phyloP scores from a whole-genome alignment of 1,140 invertebrate species.

The Bombus polaris region DNA sequence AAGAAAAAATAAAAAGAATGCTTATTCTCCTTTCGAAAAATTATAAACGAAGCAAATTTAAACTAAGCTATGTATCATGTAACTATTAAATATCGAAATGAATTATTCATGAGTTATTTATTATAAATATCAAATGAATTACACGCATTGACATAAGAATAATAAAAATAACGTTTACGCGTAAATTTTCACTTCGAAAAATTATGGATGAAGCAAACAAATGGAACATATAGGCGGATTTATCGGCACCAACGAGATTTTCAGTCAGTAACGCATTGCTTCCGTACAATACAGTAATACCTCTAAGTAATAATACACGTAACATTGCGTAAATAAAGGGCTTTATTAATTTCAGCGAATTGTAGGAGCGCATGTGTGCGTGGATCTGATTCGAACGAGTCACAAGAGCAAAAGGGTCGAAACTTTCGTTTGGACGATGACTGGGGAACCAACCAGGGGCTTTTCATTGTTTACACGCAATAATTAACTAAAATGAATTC shows the following conservation, averaged over 20 bases:
- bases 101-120: neutral
- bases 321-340: constrained; percentile 12
- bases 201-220: neutral
- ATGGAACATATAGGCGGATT: neutral
- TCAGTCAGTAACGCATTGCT: neutral
- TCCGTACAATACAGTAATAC: neutral
- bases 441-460: neutral
- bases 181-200: neutral
- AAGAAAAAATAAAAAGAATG: too few species aligned
- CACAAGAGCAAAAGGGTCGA: neutral
- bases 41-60: too few species aligned
- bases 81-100: too few species aligned
- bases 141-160: neutral
- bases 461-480: constrained; percentile 23
- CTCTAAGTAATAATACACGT: constrained; percentile 15
- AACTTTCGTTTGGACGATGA: constrained; percentile 5
- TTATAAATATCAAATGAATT: neutral
- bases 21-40: too few species aligned
- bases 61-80: too few species aligned
- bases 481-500: constrained; percentile 46
- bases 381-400: neutral
- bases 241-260: neutral
- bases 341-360: constrained; percentile 37
- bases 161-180: neutral
- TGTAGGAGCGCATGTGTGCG: neutral